Conservation (phyloP, 1,140 invertebrate species). For the Zaprionus capensis region DNA sequence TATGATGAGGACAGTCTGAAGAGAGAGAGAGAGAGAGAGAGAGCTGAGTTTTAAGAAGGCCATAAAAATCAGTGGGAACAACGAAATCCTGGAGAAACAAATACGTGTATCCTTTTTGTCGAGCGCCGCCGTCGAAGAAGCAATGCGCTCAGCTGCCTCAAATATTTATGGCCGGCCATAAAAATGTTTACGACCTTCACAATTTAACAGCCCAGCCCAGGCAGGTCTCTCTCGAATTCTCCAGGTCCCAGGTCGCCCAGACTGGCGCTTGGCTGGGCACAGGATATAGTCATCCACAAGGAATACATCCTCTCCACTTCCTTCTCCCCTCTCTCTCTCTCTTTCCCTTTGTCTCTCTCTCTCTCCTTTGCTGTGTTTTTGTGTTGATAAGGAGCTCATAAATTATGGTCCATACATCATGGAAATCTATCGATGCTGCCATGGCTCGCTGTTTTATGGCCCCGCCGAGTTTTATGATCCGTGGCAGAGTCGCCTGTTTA, state of each 20-base stretch:
- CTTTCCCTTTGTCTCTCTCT: background rate
- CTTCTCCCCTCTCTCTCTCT: too few relatives aligned
- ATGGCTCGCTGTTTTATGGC: conserved; percentile 31
- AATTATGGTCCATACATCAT: conserved; percentile 52
- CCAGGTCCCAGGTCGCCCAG: conserved; percentile 10
- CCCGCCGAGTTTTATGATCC: conserved; percentile 34
- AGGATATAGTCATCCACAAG: conserved; percentile 23
- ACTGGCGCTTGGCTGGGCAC: conserved; percentile 34
- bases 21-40: too few relatives aligned
- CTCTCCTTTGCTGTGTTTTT: conserved; percentile 18
- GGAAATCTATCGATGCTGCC: conserved; percentile 47
- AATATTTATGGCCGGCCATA: conserved; percentile 55
- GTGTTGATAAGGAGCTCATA: conserved; percentile 47
- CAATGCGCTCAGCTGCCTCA: conserved; percentile 30
- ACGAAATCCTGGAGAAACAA: conserved; percentile 21
- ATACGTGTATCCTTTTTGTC: conserved; percentile 36
- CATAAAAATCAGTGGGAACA: conserved; percentile 32
- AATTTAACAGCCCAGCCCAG: conserved; percentile 34
- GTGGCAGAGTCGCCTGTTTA: conserved; percentile 40
- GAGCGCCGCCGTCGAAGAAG: background rate
- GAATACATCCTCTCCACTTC: background rate
- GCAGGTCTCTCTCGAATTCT: conserved; percentile 17
- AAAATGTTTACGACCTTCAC: conserved; percentile 58
- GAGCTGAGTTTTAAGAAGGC: background rate
- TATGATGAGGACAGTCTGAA: background rate